Base-by-base conservation (phyloP, 2,797 vertebrate species). In the Acanthis flammea region DNA sequence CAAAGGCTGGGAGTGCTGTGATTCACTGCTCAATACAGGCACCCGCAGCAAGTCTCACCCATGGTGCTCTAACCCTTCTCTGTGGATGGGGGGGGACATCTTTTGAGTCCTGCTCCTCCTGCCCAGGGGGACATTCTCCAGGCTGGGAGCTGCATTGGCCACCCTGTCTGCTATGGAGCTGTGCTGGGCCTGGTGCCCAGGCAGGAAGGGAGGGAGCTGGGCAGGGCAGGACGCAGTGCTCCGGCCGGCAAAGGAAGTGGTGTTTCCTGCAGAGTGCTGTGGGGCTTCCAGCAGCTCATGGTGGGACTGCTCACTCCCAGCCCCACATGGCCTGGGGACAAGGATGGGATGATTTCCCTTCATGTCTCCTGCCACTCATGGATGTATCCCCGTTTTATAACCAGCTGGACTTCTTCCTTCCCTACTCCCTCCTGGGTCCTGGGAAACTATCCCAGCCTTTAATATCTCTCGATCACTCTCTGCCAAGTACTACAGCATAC, bases 141-240 rank as follows among this genome's bases (percentile, higher is more conserved):
- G 51, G 68, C 84, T 89, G 74, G 75, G 67, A 77, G 57, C 44
- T 54, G 35, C 71, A 47, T 2, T 3, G 15, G 54, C 68, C 6
- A 1, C 65, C 61, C 53, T 1, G 7, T 37, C 24, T 4, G 24
- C 42, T 15, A 37, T 30, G 50, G 30, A 91, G 84, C 84, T 0
- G 10, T 7, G 30, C 83, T 19, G 84, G 71, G 77, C 62, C 68
- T 13, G 42, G 39, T 67, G 94, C 88, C 93, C 10, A 10, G 65
- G 90, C 94, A 95, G 95, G 95, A 96, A 96, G 96, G 94, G 93
- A 94, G 95, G 94, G 85, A 91, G 84, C 90, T 5, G 9, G 87
- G 93, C 91, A 86, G 85, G 93, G 95, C 87, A 87, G 94, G 92
- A 96, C 75, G 1, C 1, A 0, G 71, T 0, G 37, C 89, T 92